Evolutionary conservation across 2,797 vertebrate species (phyloP).

Genomic region (Galaxias olidus): DNA sequence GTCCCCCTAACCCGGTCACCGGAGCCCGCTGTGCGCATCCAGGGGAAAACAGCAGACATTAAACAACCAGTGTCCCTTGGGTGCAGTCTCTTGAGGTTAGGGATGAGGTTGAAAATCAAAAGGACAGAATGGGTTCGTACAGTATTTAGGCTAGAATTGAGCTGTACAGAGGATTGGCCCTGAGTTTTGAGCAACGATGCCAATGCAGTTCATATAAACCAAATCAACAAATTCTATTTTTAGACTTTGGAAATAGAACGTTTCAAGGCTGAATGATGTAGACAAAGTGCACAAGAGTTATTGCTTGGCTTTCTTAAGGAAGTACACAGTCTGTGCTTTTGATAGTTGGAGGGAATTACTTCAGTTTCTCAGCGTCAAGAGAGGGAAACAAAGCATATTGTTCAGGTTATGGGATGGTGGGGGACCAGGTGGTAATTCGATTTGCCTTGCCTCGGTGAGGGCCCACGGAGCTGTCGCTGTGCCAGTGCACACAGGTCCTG

Average conservation of each 20-base stretch:
- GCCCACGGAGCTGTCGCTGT: background rate
- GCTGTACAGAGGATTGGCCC: background rate
- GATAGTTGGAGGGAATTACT: constrained; percentile 14
- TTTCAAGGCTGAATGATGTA: background rate
- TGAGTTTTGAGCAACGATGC: background rate
- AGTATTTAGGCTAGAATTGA: constrained; percentile 3
- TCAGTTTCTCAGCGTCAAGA: constrained; percentile 10
- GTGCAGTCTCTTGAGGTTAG: constrained; percentile 35
- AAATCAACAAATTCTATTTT: too few species aligned
- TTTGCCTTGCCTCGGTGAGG: background rate
- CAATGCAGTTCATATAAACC: too few species aligned
- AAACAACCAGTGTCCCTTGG: constrained; percentile 56
- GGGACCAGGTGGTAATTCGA: constrained; percentile 14
- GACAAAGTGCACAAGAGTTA: constrained; percentile 10
- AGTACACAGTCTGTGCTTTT: background rate
- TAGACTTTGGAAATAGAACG: too few species aligned
- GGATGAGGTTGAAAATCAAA: constrained; percentile 29
- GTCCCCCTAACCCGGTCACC: constrained; percentile 51
- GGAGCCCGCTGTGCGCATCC: constrained; percentile 51
- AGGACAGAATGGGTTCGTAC: constrained; percentile 11
- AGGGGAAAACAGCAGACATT: constrained; percentile 65
- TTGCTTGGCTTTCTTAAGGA: constrained; percentile 15
- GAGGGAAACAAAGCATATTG: too few species aligned
- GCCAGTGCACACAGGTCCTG: background rate
- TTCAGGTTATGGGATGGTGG: background rate